Evolutionary conservation across 2,888 invertebrate species (phyloP).

Genomic region (Amiota minor): DNA sequence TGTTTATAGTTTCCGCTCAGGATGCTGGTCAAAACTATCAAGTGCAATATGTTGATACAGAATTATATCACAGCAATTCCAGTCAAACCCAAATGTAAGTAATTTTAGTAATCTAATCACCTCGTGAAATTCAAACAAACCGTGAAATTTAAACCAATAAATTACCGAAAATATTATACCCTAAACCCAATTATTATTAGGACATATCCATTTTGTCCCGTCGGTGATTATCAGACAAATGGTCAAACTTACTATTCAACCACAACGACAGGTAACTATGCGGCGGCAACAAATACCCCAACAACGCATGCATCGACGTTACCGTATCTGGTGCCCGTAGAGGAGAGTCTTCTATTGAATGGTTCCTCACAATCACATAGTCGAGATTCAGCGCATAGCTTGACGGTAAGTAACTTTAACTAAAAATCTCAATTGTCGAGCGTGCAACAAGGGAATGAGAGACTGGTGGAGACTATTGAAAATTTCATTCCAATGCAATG

Average conservation of each 20-base stretch:
- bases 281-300: conserved; percentile 66
- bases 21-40: conserved; percentile 76
- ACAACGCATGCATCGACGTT: conserved; percentile 73
- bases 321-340: conserved; percentile 82
- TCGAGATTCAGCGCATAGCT: conserved; percentile 80
- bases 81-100: conserved; percentile 78
- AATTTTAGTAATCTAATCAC: not conserved
- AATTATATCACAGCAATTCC: conserved; percentile 78
- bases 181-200: conserved; percentile 65
- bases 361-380: conserved; percentile 74
- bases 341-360: conserved; percentile 78
- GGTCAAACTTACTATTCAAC: conserved; percentile 80
- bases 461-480: too few species aligned
- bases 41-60: conserved; percentile 84
- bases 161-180: conserved; percentile 20
- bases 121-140: not conserved
- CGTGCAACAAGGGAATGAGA: not conserved
- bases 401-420: conserved; percentile 77
- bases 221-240: conserved; percentile 77
- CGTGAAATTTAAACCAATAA: conserved; percentile 4
- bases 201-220: conserved; percentile 86
- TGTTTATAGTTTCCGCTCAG: conserved; percentile 70
- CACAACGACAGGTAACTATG: conserved; percentile 75
- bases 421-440: not conserved
- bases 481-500: conserved; percentile 1